Evolutionary conservation across 2,797 vertebrate species (phyloP).

Genomic region (Sitta carolinensis): DNA sequence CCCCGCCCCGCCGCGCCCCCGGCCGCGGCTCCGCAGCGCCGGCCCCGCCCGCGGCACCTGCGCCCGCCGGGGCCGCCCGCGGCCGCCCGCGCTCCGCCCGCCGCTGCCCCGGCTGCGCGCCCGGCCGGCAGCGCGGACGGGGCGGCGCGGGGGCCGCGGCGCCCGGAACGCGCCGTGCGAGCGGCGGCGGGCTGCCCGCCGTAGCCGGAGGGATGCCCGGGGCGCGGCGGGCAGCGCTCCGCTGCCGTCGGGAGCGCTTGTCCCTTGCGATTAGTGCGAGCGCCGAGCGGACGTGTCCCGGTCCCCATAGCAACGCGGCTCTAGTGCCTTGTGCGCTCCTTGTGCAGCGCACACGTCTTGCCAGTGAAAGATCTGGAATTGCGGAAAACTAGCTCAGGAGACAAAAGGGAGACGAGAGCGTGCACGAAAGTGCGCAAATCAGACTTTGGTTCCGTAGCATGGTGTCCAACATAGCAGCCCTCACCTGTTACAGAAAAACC

Average conservation of each 20-base stretch:
- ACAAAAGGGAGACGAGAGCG: not conserved
- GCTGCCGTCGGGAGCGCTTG: not conserved
- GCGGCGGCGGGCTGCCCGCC: not conserved
- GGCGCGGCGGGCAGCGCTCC: not conserved
- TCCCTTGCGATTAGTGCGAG: not conserved
- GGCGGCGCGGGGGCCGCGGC: too few relatives aligned
- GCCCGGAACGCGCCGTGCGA: too few relatives aligned
- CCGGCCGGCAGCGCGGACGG: not conserved
- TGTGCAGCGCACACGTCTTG: not conserved
- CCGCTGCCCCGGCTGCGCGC: not conserved
- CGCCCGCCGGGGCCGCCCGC: too few relatives aligned
- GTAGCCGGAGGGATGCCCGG: not conserved
- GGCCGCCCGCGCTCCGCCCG: too few relatives aligned
- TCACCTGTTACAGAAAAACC: rapidly evolving
- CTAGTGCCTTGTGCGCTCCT: not conserved
- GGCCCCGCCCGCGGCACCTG: not conserved
- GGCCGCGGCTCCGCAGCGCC: not conserved
- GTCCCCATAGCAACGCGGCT: not conserved
- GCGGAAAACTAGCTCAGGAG: rapidly evolving
- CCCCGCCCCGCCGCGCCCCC: not conserved
- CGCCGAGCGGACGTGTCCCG: rapidly evolving
- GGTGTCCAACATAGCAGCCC: not conserved
- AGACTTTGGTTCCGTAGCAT: rapidly evolving
- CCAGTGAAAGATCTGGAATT: not conserved
- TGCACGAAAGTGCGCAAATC: rapidly evolving